phyloP scores from a whole-genome alignment of 1,140 invertebrate species.

The Drosophila bipectinata region DNA sequence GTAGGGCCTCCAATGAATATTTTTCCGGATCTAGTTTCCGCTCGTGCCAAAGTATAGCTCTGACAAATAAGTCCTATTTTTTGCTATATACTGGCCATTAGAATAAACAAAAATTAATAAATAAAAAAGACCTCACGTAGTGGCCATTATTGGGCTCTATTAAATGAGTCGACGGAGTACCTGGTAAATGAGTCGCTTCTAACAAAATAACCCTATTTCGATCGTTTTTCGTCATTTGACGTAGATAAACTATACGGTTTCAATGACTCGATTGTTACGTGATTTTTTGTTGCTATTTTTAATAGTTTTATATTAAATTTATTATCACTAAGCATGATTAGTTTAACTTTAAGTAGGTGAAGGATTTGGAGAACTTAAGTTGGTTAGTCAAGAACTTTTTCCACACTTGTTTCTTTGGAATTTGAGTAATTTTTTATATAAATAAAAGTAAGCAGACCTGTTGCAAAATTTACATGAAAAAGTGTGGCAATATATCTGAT shows the following conservation, averaged over 20 bases:
- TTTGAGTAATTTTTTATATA: background rate
- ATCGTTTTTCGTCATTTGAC: background rate
- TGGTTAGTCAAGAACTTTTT: background rate
- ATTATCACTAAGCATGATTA: background rate
- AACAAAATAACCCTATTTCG: background rate
- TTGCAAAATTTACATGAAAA: conserved; percentile 5
- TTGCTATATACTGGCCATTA: background rate
- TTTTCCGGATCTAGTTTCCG: conserved; percentile 2
- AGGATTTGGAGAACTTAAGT: background rate
- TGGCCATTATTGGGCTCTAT: background rate
- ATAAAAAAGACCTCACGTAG: background rate
- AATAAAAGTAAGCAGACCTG: background rate
- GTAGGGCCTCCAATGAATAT: background rate
- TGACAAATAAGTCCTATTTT: background rate
- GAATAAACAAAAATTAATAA: background rate
- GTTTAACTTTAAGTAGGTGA: background rate
- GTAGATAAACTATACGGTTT: background rate
- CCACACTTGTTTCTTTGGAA: background rate
- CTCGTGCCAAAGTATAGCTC: background rate
- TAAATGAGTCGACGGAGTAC: background rate
- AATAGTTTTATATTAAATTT: background rate
- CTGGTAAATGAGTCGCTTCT: background rate
- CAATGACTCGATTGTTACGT: background rate
- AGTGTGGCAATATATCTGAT: background rate
- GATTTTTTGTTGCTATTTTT: background rate